Evolutionary conservation across 2,113 vertebrate species (phyloP).

Genomic region (Rhodinocichla rosea): DNA sequence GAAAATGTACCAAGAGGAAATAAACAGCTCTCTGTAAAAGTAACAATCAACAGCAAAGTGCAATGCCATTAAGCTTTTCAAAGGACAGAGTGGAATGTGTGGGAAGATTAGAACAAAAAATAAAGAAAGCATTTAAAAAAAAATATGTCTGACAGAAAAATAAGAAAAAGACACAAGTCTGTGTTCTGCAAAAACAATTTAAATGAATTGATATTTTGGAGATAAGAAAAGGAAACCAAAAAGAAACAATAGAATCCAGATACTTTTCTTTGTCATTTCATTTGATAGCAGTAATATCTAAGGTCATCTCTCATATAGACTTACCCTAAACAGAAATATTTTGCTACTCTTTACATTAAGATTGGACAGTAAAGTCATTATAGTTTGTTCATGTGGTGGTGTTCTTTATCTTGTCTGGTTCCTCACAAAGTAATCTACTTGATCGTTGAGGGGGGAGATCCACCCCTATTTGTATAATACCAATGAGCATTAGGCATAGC

Average conservation of each 20-base stretch:
- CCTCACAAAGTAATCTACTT: neutral
- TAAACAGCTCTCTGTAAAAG: constrained; percentile 8
- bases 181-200: constrained; percentile 29
- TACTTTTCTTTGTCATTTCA: neutral
- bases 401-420: neutral
- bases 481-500: neutral
- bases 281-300: neutral
- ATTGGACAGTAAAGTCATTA: neutral
- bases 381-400: neutral
- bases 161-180: neutral
- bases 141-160: constrained; percentile 12
- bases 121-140: constrained; percentile 24
- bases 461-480: neutral
- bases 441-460: neutral
- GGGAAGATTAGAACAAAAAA: constrained; percentile 32
- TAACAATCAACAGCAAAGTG: constrained; percentile 23
- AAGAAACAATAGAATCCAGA: neutral
- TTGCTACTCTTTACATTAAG: neutral
- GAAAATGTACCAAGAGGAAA: constrained; percentile 14
- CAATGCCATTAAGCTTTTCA: constrained; percentile 24
- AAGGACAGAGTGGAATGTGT: neutral
- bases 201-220: constrained; percentile 33
- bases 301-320: neutral
- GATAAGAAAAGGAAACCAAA: constrained; percentile 3
- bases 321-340: neutral